Evolutionary conservation across 2,888 invertebrate genomes (phyloP), one percentile per base, ranked within the genome.

Genomic region (Iphiclides podalirius): DNA sequence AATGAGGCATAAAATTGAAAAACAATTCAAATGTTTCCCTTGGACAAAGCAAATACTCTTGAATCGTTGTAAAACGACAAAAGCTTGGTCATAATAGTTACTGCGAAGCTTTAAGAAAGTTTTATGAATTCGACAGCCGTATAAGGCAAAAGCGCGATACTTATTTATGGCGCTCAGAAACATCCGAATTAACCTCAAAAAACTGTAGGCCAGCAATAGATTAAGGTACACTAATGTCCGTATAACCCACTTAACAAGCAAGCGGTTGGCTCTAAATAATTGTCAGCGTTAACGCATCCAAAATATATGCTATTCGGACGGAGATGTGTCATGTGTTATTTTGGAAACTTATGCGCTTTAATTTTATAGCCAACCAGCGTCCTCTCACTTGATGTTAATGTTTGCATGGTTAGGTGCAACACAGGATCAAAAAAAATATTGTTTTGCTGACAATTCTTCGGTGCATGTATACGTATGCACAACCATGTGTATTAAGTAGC

Each of bases 291-390:
- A 50, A 60, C 52, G 44, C 52, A 58, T 69, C 71, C 76, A 74
- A 79, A 70, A 73, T 79, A 78, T 52, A 54, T 37, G 58, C 66
- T 65, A 73, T 67, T 67, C 62, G 64, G 61, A 60, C 59, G 57
- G 48, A 44, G 53, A 63, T 73, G 72, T 75, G 67, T 75, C 74
- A 72, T 47, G 31, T 44, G 44, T 38, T 38, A 35, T 45, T 41
- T 37, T 51, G 17, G 38, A 14, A 52, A 50, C 47, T n/a, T n/a
- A n/a, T n/a, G n/a, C n/a, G n/a, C n/a, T n/a, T n/a, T n/a, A n/a
- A n/a, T n/a, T n/a, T n/a, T n/a, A n/a, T n/a, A n/a, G n/a, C n/a
- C n/a, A n/a, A n/a, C n/a, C n/a, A n/a, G n/a, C n/a, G n/a, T n/a
- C n/a, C n/a, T n/a, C n/a, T n/a, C n/a, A n/a, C n/a, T n/a, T n/a